Evolutionary conservation across 2,113 vertebrate species (phyloP).

Genomic region (Origma solitaria): DNA sequence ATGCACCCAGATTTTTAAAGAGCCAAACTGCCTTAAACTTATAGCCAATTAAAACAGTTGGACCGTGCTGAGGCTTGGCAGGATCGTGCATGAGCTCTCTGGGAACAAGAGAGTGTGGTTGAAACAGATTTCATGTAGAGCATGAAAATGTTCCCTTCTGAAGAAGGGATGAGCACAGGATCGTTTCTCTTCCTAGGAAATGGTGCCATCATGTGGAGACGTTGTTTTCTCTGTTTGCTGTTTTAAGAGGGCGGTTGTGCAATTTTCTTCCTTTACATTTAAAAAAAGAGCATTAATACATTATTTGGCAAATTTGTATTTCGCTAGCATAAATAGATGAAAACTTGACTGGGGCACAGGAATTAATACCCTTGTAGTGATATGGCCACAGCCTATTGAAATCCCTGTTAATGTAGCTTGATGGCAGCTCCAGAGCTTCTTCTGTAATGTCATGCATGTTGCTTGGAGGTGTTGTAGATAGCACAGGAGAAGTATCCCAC

Average conservation of each 20-base stretch:
- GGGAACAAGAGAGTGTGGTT: not conserved
- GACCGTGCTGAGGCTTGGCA: not conserved
- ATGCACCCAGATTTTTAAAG: not conserved
- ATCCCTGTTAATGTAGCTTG: not conserved
- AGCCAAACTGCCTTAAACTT: not conserved
- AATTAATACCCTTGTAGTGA: not conserved
- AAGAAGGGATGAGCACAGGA: not conserved
- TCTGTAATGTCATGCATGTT: not conserved
- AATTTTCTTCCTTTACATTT: not conserved
- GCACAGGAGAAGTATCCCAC: not conserved
- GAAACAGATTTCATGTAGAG: not conserved
- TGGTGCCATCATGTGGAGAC: constrained; percentile 50
- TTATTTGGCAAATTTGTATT: not conserved
- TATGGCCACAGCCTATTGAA: not conserved
- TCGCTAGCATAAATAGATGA: not conserved
- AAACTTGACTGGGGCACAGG: not conserved
- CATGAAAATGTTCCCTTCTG: not conserved
- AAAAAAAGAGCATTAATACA: not conserved
- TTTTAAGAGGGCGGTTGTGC: not conserved
- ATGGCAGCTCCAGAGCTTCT: not conserved
- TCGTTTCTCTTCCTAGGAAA: constrained; percentile 11
- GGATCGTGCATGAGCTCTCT: not conserved
- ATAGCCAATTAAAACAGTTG: not conserved
- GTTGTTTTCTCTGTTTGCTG: not conserved
- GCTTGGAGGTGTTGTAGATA: not conserved